Evolutionary conservation across 2,888 invertebrate species (phyloP).

Genomic region (Beris morrisii): DNA sequence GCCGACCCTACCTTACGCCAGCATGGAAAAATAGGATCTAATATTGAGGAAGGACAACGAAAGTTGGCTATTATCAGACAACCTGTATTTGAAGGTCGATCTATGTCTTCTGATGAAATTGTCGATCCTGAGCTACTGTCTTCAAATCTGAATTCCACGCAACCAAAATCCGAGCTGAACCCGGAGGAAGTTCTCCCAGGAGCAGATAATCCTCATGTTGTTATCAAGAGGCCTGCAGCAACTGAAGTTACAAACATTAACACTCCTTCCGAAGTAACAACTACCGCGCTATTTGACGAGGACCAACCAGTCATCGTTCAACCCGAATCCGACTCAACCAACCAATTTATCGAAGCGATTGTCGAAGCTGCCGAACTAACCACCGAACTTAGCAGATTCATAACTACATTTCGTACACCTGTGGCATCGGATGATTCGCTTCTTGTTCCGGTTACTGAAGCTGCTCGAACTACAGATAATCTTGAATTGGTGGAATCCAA

Average conservation of each 20-base stretch:
- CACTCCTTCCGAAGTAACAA: no score
- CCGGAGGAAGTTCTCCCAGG: no score
- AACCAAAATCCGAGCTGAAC: no score
- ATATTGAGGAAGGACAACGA: no score
- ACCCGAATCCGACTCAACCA: neutral
- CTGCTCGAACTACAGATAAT: constrained; percentile 40
- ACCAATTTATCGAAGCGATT: constrained; percentile 29
- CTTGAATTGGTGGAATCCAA: constrained; percentile 24
- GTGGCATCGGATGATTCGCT: constrained; percentile 39
- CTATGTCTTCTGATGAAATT: constrained; percentile 7
- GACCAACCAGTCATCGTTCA: neutral
- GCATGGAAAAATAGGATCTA: no score
- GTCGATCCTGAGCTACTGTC: neutral
- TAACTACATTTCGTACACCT: constrained; percentile 39
- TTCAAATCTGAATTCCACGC: neutral
- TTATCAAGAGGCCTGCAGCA: no score
- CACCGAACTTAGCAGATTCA: constrained; percentile 38
- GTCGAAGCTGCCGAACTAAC: constrained; percentile 40
- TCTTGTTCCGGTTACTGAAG: constrained; percentile 41
- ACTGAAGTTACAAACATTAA: no score
- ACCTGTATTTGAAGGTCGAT: constrained; percentile 8
- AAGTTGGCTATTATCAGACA: no score
- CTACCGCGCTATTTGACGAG: no score
- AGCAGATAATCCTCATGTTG: no score
- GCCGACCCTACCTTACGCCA: no score